phyloP scores from a whole-genome alignment of 2,113 vertebrate genomes.

The Nycticorax nycticorax region DNA sequence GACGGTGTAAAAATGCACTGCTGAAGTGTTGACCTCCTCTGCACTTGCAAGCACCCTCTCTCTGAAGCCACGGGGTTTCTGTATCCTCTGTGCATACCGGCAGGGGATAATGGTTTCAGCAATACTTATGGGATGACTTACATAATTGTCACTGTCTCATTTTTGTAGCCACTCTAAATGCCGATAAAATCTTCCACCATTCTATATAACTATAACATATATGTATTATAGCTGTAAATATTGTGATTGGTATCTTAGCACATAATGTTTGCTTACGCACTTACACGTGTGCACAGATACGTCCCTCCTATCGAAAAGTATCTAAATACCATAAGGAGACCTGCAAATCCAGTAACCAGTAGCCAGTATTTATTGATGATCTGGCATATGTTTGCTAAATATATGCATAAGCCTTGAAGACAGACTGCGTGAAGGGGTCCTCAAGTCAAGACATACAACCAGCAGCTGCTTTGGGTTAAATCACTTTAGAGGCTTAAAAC shows the following conservation, averaged over 20 bases:
- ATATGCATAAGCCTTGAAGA: background rate
- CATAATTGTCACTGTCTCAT: background rate
- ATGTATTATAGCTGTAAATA: background rate
- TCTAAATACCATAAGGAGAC: background rate
- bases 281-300: background rate
- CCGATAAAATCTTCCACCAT: background rate
- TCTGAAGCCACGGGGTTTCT: background rate
- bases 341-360: background rate
- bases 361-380: constrained; percentile 4
- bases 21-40: background rate
- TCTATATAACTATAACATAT: background rate
- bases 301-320: background rate
- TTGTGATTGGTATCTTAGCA: background rate
- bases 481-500: background rate
- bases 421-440: background rate
- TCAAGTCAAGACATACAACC: background rate
- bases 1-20: background rate
- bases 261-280: background rate
- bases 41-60: background rate
- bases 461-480: constrained; percentile 36
- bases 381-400: constrained; percentile 2
- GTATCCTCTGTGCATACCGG: background rate
- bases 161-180: background rate
- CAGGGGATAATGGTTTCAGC: background rate
- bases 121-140: background rate